These are phyloP conservation scores for Alentia gelatinosa DNA, from an alignment of 2,888 invertebrate genomes.

Conservation along the genomic window DNA sequence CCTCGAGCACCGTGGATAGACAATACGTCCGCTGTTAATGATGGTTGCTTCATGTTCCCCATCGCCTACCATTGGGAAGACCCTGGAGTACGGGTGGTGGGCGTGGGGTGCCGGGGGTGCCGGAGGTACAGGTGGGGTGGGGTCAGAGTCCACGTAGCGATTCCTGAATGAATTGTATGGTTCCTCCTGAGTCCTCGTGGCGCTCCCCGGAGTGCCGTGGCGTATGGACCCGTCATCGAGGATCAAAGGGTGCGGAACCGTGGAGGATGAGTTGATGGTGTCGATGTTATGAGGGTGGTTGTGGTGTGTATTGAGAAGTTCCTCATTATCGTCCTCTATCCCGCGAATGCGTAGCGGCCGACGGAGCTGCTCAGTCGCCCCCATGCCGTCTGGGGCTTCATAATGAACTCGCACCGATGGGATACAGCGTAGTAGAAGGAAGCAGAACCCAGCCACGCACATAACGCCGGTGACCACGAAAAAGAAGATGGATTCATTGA, in stretches of 20 bases:
- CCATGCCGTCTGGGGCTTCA: neutral
- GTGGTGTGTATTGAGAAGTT: neutral
- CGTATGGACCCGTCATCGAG: slow-evolving; percentile 61
- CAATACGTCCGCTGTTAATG: neutral
- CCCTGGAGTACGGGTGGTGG: neutral
- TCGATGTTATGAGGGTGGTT: neutral
- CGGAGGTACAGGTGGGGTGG: neutral
- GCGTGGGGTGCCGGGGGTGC: neutral
- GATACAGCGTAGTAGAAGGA: slow-evolving; percentile 57
- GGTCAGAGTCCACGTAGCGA: neutral
- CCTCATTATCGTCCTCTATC: slow-evolving; percentile 2
- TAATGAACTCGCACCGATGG: slow-evolving; percentile 47
- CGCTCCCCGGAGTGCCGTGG: neutral
- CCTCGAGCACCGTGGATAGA: neutral
- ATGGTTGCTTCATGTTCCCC: neutral
- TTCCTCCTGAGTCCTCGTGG: neutral
- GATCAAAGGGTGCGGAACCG: neutral
- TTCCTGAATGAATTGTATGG: neutral
- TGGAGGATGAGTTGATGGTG: neutral
- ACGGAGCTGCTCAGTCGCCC: neutral
- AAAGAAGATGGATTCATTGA: slow-evolving; percentile 55
- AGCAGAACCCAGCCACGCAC: slow-evolving; percentile 50
- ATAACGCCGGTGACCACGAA: slow-evolving; percentile 55
- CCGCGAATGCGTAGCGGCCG: neutral
- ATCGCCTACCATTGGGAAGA: neutral